A percentile compares a stretch with the other conserved stretches of the same genome.
Conservation (phyloP, 2,113 vertebrate genomes). For the Cyprinodon tularosa region DNA sequence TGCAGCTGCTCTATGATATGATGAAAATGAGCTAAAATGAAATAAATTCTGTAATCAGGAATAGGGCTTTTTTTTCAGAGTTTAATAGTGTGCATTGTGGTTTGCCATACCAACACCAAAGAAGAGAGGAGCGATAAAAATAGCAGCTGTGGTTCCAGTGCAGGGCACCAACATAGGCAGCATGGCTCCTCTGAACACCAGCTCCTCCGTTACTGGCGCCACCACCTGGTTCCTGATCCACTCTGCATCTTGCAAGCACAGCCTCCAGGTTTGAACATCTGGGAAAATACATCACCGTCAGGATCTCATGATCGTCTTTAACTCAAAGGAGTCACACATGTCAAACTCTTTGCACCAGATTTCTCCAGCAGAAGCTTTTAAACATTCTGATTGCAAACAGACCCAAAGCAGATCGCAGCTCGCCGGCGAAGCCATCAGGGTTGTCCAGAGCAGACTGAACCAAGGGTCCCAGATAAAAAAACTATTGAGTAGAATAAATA, state of each 20-base stretch:
- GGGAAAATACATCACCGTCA: constrained; percentile 14
- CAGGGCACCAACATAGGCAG: constrained; percentile 84
- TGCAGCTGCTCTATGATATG: constrained; percentile 80
- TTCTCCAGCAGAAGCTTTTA: constrained; percentile 11
- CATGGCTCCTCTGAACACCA: constrained; percentile 85
- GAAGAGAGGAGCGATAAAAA: constrained; percentile 81
- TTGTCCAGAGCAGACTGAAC: constrained; percentile 40
- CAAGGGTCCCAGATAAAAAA: constrained; percentile 49
- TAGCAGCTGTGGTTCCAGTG: constrained; percentile 74
- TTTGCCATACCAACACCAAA: constrained; percentile 72
- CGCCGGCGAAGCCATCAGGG: constrained; percentile 70
- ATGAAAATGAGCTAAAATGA: constrained; percentile 80
- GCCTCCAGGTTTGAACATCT: constrained; percentile 79
- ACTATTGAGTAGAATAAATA: constrained; percentile 34
- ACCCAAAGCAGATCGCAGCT: constrained; percentile 77
- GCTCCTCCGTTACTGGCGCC: constrained; percentile 83
- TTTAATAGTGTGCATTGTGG: not conserved
- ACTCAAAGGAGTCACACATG: constrained; percentile 18
- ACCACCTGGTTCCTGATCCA: constrained; percentile 88
- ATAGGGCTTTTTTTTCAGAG: no score
- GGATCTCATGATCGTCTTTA: constrained; percentile 17
- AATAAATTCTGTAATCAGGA: not conserved
- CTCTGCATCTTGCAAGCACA: constrained; percentile 78
- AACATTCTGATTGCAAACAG: constrained; percentile 44
- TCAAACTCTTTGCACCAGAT: not conserved